A percentile compares a stretch with the other conserved stretches of the same genome.
These are phyloP conservation scores for Archocentrus centrarchus DNA, from an alignment of 2,113 vertebrate species.

Conservation along the genomic window DNA sequence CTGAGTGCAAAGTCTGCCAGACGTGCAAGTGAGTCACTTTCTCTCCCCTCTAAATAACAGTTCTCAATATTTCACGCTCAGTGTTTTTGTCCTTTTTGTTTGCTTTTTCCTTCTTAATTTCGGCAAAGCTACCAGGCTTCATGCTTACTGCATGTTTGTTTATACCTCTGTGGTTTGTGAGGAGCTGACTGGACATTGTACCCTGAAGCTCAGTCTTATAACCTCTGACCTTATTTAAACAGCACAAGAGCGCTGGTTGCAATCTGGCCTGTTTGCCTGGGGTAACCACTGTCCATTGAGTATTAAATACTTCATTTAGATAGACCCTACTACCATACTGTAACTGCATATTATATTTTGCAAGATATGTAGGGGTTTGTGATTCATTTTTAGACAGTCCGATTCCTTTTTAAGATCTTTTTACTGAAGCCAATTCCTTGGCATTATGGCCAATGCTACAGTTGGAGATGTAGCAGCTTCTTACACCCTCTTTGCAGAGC, in stretches of 20 bases:
- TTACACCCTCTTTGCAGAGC: neutral
- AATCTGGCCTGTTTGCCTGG: conserved; percentile 40
- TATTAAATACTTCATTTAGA: conserved; percentile 13
- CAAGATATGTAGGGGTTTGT: neutral
- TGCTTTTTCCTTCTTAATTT: conserved; percentile 8
- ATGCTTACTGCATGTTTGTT: conserved; percentile 50
- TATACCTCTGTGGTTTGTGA: conserved; percentile 51
- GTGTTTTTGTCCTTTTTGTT: conserved; percentile 14
- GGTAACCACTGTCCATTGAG: conserved; percentile 33
- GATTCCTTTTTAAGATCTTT: conserved; percentile 1
- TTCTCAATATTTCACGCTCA: neutral
- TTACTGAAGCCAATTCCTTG: neutral
- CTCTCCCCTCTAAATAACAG: neutral
- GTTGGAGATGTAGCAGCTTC: neutral
- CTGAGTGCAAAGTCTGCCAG: conserved; percentile 99
- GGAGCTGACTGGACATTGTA: conserved; percentile 39
- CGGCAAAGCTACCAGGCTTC: conserved; percentile 32
- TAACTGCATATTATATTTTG: conserved; percentile 11
- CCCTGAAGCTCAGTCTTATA: conserved; percentile 56
- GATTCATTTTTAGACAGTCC: neutral
- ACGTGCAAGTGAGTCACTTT: conserved; percentile 95
- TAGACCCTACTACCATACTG: neutral
- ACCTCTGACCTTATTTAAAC: conserved; percentile 59
- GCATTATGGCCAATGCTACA: neutral
- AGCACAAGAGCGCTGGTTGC: conserved; percentile 32